Evolutionary conservation across 2,888 invertebrate genomes (phyloP).

Genomic region (Pachliopta kotzebuea): DNA sequence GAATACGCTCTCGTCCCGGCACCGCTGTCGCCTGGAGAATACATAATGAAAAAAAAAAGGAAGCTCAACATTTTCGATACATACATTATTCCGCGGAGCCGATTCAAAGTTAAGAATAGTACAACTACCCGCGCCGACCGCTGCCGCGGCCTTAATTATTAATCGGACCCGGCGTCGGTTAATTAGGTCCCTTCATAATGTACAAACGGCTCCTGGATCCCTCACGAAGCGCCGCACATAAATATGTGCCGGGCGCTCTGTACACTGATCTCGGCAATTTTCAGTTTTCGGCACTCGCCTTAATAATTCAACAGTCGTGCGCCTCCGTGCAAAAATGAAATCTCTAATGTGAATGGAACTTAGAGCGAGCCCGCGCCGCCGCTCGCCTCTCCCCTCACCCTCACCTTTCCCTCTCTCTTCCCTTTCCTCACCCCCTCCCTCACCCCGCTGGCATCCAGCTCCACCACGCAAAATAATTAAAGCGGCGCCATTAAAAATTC

Average conservation of each 20-base stretch:
- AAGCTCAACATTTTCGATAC: slow-evolving; percentile 19
- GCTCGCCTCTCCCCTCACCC: too few species aligned
- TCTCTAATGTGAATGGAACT: slow-evolving; percentile 80
- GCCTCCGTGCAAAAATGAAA: slow-evolving; percentile 71
- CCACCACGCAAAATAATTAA: slow-evolving; percentile 77
- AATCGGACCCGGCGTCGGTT: slow-evolving; percentile 54
- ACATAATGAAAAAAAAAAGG: slow-evolving; percentile 16
- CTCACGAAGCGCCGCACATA: slow-evolving; percentile 67
- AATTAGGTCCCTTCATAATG: slow-evolving; percentile 77
- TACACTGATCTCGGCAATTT: slow-evolving; percentile 69
- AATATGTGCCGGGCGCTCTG: slow-evolving; percentile 51
- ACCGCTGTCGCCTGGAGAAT: slow-evolving; percentile 13
- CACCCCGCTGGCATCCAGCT: slow-evolving; percentile 32
- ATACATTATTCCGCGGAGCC: slow-evolving; percentile 25
- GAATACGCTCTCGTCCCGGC: slow-evolving; percentile 1
- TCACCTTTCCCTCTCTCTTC: too few species aligned
- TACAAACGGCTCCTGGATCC: slow-evolving; percentile 70
- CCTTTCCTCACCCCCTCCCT: too few species aligned
- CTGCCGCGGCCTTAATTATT: slow-evolving; percentile 36
- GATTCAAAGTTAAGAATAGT: slow-evolving; percentile 30
- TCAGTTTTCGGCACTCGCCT: slow-evolving; percentile 72
- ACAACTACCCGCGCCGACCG: slow-evolving; percentile 26
- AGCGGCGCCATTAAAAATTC: slow-evolving; percentile 79
- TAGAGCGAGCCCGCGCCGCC: slow-evolving; percentile 45
- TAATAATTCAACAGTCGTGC: slow-evolving; percentile 58